phyloP scores from a whole-genome alignment of 1,140 invertebrate species.

The Piezodorus guildinii region DNA sequence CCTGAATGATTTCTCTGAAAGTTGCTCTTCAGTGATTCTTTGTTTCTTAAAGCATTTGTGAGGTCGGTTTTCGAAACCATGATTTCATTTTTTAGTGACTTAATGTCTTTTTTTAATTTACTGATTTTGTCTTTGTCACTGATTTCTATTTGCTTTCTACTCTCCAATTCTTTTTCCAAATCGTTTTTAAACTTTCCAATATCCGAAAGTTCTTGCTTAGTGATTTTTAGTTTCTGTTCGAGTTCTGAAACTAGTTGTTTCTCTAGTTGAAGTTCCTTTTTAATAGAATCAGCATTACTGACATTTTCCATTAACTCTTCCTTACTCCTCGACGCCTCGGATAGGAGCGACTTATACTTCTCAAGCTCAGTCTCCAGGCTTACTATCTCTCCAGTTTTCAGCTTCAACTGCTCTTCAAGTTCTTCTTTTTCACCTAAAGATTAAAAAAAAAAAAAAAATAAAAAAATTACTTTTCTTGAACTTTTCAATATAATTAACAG shows the following conservation, averaged over 20 bases:
- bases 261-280: background rate
- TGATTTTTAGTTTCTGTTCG: too few relatives aligned
- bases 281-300: background rate
- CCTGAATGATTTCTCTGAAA: background rate
- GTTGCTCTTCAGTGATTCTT: background rate
- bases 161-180: too few relatives aligned
- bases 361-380: background rate
- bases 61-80: background rate
- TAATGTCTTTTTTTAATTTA: too few relatives aligned
- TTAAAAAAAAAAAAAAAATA: background rate
- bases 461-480: too few relatives aligned
- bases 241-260: too few relatives aligned
- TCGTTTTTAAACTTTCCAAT: too few relatives aligned
- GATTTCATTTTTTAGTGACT: background rate
- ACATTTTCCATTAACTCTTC: background rate
- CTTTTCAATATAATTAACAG: too few relatives aligned
- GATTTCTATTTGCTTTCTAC: too few relatives aligned
- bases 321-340: background rate
- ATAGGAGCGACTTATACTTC: background rate
- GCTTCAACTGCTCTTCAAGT: background rate
- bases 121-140: too few relatives aligned
- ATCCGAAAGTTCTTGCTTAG: too few relatives aligned
- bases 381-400: background rate
- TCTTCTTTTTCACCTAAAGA: constrained; percentile 10
- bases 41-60: background rate